Evolutionary conservation across 2,113 vertebrate species (phyloP), one percentile per base, ranked within the genome.

Genomic region (Urocynchramus pylzowi): DNA sequence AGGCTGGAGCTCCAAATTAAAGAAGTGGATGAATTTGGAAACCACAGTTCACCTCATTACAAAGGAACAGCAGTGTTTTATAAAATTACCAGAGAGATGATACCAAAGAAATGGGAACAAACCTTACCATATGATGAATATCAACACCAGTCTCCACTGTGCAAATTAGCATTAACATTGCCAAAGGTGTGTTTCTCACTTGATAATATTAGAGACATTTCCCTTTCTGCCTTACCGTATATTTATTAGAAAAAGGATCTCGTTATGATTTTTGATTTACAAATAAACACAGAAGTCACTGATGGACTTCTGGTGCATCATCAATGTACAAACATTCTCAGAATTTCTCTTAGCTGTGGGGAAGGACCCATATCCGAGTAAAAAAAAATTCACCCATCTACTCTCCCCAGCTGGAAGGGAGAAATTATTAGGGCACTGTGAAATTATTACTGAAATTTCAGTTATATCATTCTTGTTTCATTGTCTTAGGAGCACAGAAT

Each of bases 41-140:
- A 99, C 95, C 97, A 98, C 87, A 99, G 98, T 88, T 99, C 98
- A 16, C 98, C 98, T 37, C 96, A 99, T 96, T 99, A 99, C 95
- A 99, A 99, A 95, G 99, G 99, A 50, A 97, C 97, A 3, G 97
- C 91, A 53, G 56, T 97, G 20, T 98, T 99, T 82, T 98, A 98
- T 73, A 99, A 98, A 97, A 80, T 98, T 64, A 91, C 91, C 95
- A 98, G 97, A 96, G 97, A 97, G 73, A 97, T 98, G 87, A 90
- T 98, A 89, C 91, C 89, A 44, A 95, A 95, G 93, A 91, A 67
- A 24, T 95, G 94, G 56, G 97, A 98, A 60, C 84, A 87, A 35
- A 64, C 89, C 3, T 75, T 92, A 26, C 37, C 23, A 4, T 57
- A 39, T 31, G 75, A 96, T 69, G 74, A 95, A 4, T 97, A 93